These are phyloP conservation scores for Aleadryas rufinucha DNA, from an alignment of 2,113 vertebrate genomes.

Conservation along the genomic window DNA sequence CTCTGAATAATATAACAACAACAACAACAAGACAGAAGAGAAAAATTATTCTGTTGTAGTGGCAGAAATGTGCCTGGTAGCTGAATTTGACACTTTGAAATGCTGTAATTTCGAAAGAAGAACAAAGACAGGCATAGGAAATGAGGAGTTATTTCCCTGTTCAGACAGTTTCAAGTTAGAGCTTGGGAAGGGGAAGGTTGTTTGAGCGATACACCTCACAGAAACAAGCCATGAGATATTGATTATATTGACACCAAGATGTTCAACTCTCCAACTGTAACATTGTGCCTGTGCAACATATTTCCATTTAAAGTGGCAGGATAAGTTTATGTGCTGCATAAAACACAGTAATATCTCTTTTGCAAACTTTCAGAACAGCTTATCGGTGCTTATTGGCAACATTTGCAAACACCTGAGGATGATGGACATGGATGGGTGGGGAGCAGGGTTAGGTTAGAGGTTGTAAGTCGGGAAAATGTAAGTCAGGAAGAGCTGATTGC, in stretches of 20 bases:
- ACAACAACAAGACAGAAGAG: rapidly evolving
- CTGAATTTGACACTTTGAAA: not conserved
- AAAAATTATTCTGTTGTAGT: not conserved
- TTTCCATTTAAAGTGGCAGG: not conserved
- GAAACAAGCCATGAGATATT: not conserved
- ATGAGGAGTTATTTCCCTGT: not conserved
- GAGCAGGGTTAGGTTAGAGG: not conserved
- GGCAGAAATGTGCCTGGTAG: not conserved
- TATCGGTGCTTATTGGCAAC: not conserved
- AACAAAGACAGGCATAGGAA: not conserved
- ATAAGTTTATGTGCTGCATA: not conserved
- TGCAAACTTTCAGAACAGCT: not conserved
- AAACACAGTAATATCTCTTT: not conserved
- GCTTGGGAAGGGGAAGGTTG: not conserved
- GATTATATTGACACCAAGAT: not conserved
- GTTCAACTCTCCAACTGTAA: not conserved
- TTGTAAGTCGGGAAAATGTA: not conserved
- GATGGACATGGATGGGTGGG: rapidly evolving
- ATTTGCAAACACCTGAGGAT: not conserved
- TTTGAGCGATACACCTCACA: not conserved
- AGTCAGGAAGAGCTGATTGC: not conserved
- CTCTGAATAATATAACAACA: not conserved
- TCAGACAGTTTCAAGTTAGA: not conserved
- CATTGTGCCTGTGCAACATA: not conserved
- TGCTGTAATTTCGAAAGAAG: not conserved